phyloP scores from a whole-genome alignment of 2,888 invertebrate genomes.

The Branchellion lobata region DNA sequence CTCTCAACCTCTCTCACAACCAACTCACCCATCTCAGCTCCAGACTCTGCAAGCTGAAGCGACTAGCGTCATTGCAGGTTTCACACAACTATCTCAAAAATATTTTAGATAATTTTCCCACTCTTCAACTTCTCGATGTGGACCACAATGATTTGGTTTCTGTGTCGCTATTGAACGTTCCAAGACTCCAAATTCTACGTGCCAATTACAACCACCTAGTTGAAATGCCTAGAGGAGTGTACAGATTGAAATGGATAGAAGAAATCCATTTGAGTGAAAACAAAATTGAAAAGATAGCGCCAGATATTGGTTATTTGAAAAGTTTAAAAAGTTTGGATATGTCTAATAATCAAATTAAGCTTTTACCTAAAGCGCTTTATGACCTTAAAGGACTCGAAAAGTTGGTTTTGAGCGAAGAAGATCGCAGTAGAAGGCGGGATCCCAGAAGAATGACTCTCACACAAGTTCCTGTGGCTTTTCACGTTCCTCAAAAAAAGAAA shows the following conservation, averaged over 20 bases:
- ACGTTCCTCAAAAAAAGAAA: background rate
- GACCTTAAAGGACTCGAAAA: conserved; percentile 57
- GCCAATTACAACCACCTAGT: conserved; percentile 56
- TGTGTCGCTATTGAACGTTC: conserved; percentile 56
- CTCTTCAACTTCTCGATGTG: conserved; percentile 30
- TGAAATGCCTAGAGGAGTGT: conserved; percentile 57
- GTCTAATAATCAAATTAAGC: conserved; percentile 56
- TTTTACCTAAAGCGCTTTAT: conserved; percentile 57
- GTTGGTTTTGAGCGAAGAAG: conserved; percentile 58
- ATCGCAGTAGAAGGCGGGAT: conserved; percentile 44
- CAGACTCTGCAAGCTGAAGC: conserved; percentile 52
- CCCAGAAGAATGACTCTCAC: background rate
- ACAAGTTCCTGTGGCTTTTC: conserved; percentile 1
- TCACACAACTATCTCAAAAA: conserved; percentile 31
- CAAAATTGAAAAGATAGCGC: conserved; percentile 56
- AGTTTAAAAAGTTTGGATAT: conserved; percentile 57
- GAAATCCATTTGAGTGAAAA: conserved; percentile 56
- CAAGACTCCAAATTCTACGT: conserved; percentile 55
- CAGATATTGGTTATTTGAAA: conserved; percentile 57
- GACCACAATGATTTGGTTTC: conserved; percentile 55
- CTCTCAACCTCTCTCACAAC: conserved; percentile 58
- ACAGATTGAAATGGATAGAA: conserved; percentile 54
- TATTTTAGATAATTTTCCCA: conserved; percentile 30
- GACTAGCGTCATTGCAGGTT: conserved; percentile 50
- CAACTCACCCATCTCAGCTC: conserved; percentile 55